A percentile compares a stretch with the other conserved stretches of the same genome.
Evolutionary conservation across 2,797 vertebrate genomes (phyloP).

Genomic region (Yasuhikotakia modesta): DNA sequence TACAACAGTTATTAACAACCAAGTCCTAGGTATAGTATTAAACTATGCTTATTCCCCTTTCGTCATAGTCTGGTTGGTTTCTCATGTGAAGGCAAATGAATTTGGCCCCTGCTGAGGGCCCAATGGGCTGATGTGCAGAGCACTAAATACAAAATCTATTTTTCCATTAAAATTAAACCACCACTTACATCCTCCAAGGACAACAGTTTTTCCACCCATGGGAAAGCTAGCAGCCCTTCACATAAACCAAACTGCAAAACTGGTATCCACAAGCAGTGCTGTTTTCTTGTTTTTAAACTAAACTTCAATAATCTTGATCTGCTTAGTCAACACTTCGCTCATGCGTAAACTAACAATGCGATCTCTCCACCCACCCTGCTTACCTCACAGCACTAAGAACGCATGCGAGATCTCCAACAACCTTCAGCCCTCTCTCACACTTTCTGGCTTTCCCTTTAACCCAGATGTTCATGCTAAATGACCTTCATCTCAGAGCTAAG

Average conservation of each 20-base stretch:
- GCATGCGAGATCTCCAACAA: constrained; percentile 24
- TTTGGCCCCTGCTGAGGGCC: constrained; percentile 5
- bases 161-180: constrained; percentile 68
- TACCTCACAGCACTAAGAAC: background rate
- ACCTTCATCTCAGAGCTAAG: constrained; percentile 59
- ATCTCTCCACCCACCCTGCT: background rate
- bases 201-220: constrained; percentile 51
- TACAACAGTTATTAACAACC: too few relatives aligned
- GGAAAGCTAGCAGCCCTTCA: constrained; percentile 50
- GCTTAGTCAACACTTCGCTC: background rate
- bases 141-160: constrained; percentile 39
- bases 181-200: constrained; percentile 54
- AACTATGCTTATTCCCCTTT: background rate
- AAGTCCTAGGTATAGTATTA: background rate
- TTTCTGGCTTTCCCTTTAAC: constrained; percentile 37
- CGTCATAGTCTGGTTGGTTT: background rate
- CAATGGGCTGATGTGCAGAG: too few relatives aligned
- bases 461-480: constrained; percentile 64
- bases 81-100: background rate
- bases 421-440: constrained; percentile 30
- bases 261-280: constrained; percentile 21
- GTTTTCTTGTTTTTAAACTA: too few relatives aligned
- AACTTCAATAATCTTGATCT: background rate
- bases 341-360: constrained; percentile 13
- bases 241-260: constrained; percentile 42